These are phyloP conservation scores for Oscheius sp. DNA, from an alignment of 2,888 invertebrate genomes.

Conservation along the genomic window DNA sequence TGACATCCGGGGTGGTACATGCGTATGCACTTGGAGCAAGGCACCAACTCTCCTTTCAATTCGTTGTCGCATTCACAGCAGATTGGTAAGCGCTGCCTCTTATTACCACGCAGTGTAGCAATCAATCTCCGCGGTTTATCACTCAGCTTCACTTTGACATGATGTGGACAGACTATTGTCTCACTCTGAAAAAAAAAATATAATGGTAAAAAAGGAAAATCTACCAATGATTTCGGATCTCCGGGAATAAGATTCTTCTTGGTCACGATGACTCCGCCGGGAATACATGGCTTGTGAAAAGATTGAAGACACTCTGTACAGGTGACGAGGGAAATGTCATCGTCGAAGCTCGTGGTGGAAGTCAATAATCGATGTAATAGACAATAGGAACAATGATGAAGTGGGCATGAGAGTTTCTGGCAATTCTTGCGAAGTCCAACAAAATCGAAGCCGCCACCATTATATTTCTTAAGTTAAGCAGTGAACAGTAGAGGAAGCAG, in stretches of 20 bases:
- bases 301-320: slow-evolving; percentile 9
- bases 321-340: neutral
- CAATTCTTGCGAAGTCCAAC: neutral
- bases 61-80: neutral
- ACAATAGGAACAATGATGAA: slow-evolving; percentile 33
- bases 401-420: slow-evolving; percentile 8
- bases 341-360: slow-evolving; percentile 2
- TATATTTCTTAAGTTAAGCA: neutral
- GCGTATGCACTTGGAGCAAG: slow-evolving; percentile 25
- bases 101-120: too few relatives aligned
- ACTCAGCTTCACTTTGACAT: neutral
- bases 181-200: neutral
- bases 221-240: slow-evolving; percentile 14
- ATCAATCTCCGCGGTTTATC: too few relatives aligned
- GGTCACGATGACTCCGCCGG: neutral
- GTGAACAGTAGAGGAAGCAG: neutral
- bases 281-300: neutral
- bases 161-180: neutral
- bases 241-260: neutral
- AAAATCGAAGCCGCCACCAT: slow-evolving; percentile 10
- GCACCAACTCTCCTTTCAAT: neutral
- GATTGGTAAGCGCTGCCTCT: too few relatives aligned
- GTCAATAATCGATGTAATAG: slow-evolving; percentile 15
- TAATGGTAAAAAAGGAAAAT: slow-evolving; percentile 3
- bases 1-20: slow-evolving; percentile 29